phyloP scores from a whole-genome alignment of 2,888 invertebrate species.

The Dyspetes luteomarginatus region DNA sequence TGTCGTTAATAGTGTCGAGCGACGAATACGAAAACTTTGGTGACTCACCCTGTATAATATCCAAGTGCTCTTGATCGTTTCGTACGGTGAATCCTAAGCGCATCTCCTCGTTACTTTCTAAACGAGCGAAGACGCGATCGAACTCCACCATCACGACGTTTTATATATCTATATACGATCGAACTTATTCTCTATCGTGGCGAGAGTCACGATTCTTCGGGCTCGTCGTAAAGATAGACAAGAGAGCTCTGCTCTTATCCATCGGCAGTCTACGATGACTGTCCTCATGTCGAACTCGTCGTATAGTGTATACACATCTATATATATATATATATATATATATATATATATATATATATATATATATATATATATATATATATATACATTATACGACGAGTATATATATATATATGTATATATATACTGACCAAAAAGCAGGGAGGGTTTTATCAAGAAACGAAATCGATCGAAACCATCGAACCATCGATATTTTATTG shows the following conservation, averaged over 20 bases:
- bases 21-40: neutral
- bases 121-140: conserved; percentile 51
- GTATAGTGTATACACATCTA: no score
- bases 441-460: conserved; percentile 41
- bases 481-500: conserved; percentile 26
- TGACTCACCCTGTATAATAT: conserved; percentile 40
- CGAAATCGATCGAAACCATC: conserved; percentile 46
- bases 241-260: conserved; percentile 1
- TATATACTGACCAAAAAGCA: neutral
- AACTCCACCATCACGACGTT: conserved; percentile 31
- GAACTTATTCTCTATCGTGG: conserved; percentile 40
- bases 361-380: neutral
- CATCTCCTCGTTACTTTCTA: conserved; percentile 58
- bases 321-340: neutral
- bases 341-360: no score
- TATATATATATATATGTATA: neutral
- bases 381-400: no score
- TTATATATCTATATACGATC: conserved; percentile 32
- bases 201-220: conserved; percentile 55
- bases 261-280: conserved; percentile 43
- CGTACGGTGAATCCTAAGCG: conserved; percentile 40
- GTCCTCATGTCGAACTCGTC: conserved; percentile 31
- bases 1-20: neutral
- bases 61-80: conserved; percentile 51
- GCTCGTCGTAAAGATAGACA: conserved; percentile 10